Evolutionary conservation across 2,113 vertebrate genomes (phyloP).

Genomic region (Otus sunia): DNA sequence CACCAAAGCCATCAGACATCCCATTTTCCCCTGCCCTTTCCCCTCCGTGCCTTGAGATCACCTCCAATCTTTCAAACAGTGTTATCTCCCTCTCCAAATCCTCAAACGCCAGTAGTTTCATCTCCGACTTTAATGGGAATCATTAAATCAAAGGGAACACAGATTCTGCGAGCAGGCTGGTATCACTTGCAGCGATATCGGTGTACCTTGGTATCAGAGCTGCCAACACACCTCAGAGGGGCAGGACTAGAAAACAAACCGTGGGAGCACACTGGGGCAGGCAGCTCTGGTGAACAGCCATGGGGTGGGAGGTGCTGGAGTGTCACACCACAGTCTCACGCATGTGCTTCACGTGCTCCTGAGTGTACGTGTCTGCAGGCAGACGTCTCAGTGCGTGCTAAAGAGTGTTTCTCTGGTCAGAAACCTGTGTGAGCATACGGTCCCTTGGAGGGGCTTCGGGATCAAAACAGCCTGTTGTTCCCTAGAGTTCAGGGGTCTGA

Average conservation of each 20-base stretch:
- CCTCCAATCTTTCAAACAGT: not conserved
- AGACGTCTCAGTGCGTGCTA: not conserved
- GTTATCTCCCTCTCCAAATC: not conserved
- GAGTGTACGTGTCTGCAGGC: not conserved
- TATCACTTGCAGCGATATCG: not conserved
- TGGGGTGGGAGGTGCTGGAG: conserved; percentile 40
- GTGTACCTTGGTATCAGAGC: not conserved
- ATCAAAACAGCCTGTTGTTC: conserved; percentile 5
- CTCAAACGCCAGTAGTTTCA: not conserved
- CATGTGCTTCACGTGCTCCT: not conserved
- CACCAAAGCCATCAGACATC: not conserved
- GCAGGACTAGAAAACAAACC: not conserved
- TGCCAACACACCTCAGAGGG: not conserved
- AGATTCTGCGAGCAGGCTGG: not conserved
- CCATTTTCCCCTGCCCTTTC: not conserved
- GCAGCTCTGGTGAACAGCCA: not conserved
- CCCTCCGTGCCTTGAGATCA: not conserved
- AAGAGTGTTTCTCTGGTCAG: conserved; percentile 23
- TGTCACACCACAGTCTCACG: conserved; percentile 41
- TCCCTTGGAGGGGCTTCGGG: not conserved
- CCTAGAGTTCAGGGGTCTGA: conserved; percentile 91
- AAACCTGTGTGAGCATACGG: not conserved
- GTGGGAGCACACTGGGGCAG: not conserved
- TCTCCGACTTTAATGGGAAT: conserved; percentile 48
- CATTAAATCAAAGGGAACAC: conserved; percentile 29